These are phyloP conservation scores for Empidonax traillii DNA, from an alignment of 2,113 vertebrate genomes.

Conservation along the genomic window DNA sequence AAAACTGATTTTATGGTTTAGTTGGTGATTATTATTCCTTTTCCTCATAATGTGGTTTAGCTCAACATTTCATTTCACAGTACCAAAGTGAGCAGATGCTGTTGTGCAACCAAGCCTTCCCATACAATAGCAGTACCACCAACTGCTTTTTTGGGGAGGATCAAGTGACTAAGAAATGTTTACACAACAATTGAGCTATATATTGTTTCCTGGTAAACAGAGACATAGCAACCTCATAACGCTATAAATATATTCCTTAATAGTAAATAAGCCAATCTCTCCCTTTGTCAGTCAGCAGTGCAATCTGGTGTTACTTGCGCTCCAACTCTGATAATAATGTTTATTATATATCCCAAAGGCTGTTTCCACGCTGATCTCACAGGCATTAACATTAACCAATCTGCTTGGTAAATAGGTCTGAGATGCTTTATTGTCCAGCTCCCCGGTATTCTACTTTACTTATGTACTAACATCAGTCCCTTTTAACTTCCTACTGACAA, in stretches of 20 bases:
- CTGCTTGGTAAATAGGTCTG: neutral
- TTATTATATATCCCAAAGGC: constrained; percentile 9
- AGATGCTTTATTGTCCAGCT: neutral
- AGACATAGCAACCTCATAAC: constrained; percentile 12
- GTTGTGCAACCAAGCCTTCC: neutral
- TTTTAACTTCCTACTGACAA: neutral
- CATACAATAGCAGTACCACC: neutral
- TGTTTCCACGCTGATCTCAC: neutral
- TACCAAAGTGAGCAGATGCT: neutral
- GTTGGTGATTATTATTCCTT: neutral
- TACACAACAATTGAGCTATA: neutral
- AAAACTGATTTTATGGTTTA: neutral
- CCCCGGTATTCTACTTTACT: neutral
- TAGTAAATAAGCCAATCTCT: constrained; percentile 36
- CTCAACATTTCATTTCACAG: neutral
- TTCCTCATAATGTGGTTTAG: neutral
- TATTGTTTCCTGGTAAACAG: constrained; percentile 21
- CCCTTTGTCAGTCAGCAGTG: neutral
- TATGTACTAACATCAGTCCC: neutral
- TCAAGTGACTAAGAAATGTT: neutral
- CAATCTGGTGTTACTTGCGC: neutral
- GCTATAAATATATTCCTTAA: constrained; percentile 28
- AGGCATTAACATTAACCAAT: constrained; percentile 1
- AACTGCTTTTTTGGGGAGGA: neutral
- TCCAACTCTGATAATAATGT: neutral